These are phyloP conservation scores for Lophochroa leadbeateri DNA, from an alignment of 2,113 vertebrate genomes.

Conservation along the genomic window DNA sequence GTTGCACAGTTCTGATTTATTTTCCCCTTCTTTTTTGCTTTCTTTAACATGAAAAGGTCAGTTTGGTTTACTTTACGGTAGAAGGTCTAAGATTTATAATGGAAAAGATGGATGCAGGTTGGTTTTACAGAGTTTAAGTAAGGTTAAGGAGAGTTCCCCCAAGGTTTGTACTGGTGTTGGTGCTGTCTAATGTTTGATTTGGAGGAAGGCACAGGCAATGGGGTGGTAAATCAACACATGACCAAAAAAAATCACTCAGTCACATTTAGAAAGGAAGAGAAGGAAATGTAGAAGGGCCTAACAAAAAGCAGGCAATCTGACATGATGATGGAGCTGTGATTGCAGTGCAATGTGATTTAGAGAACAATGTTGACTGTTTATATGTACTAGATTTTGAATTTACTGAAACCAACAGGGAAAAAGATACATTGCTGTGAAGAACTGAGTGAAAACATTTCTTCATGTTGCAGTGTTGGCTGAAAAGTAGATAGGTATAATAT, in stretches of 20 bases:
- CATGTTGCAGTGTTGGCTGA: neutral
- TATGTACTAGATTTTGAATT: neutral
- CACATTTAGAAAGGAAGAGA: neutral
- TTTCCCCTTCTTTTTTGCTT: neutral
- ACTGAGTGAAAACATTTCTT: neutral
- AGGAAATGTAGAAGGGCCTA: neutral
- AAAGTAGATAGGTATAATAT: neutral
- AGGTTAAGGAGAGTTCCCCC: neutral
- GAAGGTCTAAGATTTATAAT: neutral
- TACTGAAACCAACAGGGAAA: neutral
- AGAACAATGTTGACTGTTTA: neutral
- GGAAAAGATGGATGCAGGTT: conserved; percentile 18
- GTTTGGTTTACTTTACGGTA: conserved; percentile 12
- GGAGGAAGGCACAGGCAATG: neutral
- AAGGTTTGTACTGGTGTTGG: neutral
- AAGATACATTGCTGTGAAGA: neutral
- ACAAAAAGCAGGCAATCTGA: neutral
- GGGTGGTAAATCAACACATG: conserved; percentile 23
- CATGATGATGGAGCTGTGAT: neutral
- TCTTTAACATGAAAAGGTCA: neutral
- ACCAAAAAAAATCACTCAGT: neutral
- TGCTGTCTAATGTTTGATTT: conserved; percentile 27
- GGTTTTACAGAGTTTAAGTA: conserved; percentile 23
- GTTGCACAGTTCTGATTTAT: neutral
- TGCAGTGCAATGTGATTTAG: neutral